Evolutionary conservation across 2,113 vertebrate genomes (phyloP), one percentile per base, ranked within the genome.

Genomic region (Pygoscelis antarcticus): DNA sequence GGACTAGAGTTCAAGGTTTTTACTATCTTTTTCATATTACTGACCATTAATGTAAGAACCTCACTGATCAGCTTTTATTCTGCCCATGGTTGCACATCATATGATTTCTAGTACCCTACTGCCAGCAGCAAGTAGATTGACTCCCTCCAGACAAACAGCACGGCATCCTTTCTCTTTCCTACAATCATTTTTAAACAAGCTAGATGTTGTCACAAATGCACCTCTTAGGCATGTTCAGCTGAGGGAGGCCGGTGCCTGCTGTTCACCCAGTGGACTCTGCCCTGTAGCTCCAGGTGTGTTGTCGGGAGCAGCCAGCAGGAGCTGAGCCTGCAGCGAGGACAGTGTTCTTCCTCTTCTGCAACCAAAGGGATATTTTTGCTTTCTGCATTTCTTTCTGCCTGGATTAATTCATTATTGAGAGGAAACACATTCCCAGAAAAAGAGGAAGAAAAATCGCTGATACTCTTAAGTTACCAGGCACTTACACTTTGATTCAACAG

Each of bases 201-300:
- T 20, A 62, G 52, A 32, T 66, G 62, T 60, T 86, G 81, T 72
- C 57, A 87, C 75, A 82, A 79, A 60, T 12, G 52, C 4, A 3
- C 44, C 47, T 94, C 26, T 77, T 3, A 21, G 65, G n/a, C 30
- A 68, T 10, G 52, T 36, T 55, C 26, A 87, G 81, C 80, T 25
- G 65, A 57, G 51, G 77, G 51, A 84, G 10, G 38, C 9, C 29
- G 30, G 42, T 36, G 51, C 81, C 74, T 62, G 65, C 65, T 87
- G 61, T 44, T 92, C 55, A 22, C 25, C 42, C 71, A 4, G 11
- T 4, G 34, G 88, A 21, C 61, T 64, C 69, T n/a, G n/a, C 16
- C 46, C 51, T 27, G 47, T 7, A 8, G 7, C 0, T 0, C n/a
- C 40, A 34, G 32, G 9, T 46, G 36, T 19, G 62, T 10, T 9